Evolutionary conservation across 2,888 invertebrate species (phyloP).

Genomic region (Cosmopolites sordidus): DNA sequence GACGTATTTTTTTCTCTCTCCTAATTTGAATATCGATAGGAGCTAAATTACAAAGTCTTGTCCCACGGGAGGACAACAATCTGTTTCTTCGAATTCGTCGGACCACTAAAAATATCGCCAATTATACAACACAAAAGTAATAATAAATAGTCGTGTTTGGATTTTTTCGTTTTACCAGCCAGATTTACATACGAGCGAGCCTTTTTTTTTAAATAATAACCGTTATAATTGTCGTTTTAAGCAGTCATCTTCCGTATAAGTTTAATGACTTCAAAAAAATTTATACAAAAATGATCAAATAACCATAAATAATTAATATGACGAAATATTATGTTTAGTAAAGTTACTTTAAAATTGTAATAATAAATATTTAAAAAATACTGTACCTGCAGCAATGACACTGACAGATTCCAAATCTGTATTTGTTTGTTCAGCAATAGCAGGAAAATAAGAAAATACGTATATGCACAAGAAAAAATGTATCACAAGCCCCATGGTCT

Average conservation of each 20-base stretch:
- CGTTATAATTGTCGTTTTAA: conserved; percentile 21
- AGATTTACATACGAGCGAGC: conserved; percentile 20
- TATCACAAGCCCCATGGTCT: conserved; percentile 22
- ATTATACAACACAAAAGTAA: conserved; percentile 17
- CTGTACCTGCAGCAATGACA: conserved; percentile 16
- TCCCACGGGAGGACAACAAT: conserved; percentile 12
- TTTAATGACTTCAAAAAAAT: conserved; percentile 21
- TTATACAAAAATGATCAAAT: conserved; percentile 16
- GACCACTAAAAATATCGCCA: no score
- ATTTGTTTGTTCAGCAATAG: neutral
- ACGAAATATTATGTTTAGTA: no score
- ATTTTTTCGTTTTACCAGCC: no score
- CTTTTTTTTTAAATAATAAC: conserved; percentile 18
- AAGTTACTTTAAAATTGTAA: no score
- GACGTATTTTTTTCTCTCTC: neutral
- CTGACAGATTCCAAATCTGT: conserved; percentile 12
- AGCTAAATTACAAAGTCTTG: conserved; percentile 14
- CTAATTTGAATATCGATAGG: conserved; percentile 1
- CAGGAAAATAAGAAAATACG: conserved; percentile 1
- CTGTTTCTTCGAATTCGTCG: no score
- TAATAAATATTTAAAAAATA: no score
- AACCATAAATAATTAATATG: no score
- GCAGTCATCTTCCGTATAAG: conserved; percentile 4
- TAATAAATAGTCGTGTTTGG: conserved; percentile 23
- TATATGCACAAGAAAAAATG: conserved; percentile 24